Conservation (phyloP, 1,140 invertebrate species). For the Drosophila athabasca region DNA sequence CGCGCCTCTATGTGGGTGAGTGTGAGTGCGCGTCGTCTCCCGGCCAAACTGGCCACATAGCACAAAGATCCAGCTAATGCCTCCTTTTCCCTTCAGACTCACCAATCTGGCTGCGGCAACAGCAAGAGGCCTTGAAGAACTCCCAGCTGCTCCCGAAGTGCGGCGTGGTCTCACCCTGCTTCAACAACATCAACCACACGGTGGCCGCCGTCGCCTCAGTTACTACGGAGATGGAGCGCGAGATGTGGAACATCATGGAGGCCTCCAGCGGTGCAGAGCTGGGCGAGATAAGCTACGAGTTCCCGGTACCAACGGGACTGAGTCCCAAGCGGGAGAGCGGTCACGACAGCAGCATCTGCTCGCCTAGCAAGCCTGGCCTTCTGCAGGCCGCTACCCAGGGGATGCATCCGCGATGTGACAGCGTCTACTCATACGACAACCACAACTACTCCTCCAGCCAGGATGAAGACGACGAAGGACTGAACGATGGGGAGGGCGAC, state of each 20-base stretch:
- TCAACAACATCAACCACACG: constrained; percentile 82
- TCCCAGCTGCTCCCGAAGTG: constrained; percentile 69
- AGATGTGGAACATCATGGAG: constrained; percentile 84
- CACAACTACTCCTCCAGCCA: constrained; percentile 68
- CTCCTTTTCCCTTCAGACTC: constrained; percentile 58
- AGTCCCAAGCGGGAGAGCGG: constrained; percentile 59
- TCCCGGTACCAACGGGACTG: constrained; percentile 34
- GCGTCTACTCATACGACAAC: constrained; percentile 74
- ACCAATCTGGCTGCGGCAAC: constrained; percentile 78
- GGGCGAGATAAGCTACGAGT: constrained; percentile 75
- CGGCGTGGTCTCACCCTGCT: constrained; percentile 70
- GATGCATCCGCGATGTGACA: constrained; percentile 38
- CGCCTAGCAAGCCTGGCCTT: constrained; percentile 1
- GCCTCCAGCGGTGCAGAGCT: constrained; percentile 77
- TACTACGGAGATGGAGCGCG: constrained; percentile 77
- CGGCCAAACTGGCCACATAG: background rate
- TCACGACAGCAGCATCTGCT: constrained; percentile 49
- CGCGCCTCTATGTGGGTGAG: constrained; percentile 82
- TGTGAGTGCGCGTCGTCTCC: constrained; percentile 69
- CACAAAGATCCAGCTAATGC: constrained; percentile 19
- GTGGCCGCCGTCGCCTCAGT: constrained; percentile 81
- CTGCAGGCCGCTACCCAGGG: constrained; percentile 6
- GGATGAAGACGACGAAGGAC: constrained; percentile 51
- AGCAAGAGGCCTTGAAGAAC: constrained; percentile 77
- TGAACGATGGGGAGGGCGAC: constrained; percentile 47